Evolutionary conservation across 2,113 vertebrate genomes (phyloP).

Genomic region (Eurystomus gularis): DNA sequence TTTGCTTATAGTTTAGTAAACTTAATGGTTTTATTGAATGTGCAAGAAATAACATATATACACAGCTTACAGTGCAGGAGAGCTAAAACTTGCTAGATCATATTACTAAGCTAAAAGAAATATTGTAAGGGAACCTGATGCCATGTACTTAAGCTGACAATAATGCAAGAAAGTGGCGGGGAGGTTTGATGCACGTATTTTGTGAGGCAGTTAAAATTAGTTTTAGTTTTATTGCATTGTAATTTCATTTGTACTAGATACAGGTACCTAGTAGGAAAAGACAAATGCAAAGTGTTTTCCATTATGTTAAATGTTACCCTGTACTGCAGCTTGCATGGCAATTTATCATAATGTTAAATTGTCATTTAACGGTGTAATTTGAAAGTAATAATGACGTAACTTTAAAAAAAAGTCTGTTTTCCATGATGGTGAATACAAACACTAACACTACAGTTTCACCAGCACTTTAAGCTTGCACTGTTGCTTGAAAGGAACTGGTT

Average conservation of each 20-base stretch:
- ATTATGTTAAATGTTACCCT: neutral
- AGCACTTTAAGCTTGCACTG: neutral
- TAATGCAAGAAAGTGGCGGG: neutral
- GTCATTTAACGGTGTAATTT: neutral
- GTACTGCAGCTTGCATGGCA: neutral
- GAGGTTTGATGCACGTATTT: neutral
- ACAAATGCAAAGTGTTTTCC: neutral
- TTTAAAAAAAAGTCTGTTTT: neutral
- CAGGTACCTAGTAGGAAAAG: neutral
- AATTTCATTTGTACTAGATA: neutral
- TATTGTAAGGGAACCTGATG: neutral
- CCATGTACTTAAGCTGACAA: neutral
- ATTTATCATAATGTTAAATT: neutral
- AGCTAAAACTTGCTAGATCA: neutral
- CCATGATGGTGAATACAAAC: neutral
- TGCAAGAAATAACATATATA: neutral
- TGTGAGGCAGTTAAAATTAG: neutral
- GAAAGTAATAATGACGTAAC: neutral
- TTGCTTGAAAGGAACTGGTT: neutral
- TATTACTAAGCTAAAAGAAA: neutral
- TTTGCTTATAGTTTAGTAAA: neutral
- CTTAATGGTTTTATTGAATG: neutral
- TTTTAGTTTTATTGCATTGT: neutral
- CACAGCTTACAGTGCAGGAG: neutral
- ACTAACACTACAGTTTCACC: neutral